phyloP scores from a whole-genome alignment of 2,113 vertebrate genomes.

The Rattus rattus region DNA sequence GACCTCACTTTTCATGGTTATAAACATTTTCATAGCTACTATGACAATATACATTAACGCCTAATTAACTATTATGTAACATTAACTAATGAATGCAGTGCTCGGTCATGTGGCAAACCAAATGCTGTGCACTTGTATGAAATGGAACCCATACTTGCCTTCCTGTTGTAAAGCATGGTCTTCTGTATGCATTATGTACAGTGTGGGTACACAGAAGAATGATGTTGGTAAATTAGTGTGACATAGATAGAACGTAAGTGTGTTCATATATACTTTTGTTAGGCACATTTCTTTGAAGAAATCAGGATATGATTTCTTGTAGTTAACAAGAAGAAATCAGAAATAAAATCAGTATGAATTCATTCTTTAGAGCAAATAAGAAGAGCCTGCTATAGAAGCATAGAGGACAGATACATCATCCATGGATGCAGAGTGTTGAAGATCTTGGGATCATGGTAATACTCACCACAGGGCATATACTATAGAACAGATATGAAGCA shows the following conservation, averaged over 20 bases:
- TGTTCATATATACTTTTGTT: background rate
- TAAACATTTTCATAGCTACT: background rate
- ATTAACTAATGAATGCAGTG: background rate
- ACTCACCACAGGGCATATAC: background rate
- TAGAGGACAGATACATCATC: background rate
- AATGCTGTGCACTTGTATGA: background rate
- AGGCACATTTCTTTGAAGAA: background rate
- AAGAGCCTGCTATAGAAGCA: background rate
- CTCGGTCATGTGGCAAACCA: background rate
- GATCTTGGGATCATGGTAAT: background rate
- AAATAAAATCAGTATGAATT: background rate
- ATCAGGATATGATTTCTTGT: background rate
- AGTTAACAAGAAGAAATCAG: background rate
- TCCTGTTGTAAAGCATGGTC: background rate
- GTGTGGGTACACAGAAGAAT: background rate
- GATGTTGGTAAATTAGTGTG: background rate
- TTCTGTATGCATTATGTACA: background rate
- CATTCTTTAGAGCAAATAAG: background rate
- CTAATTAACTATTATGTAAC: background rate
- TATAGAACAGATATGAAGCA: background rate
- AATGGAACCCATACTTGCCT: background rate
- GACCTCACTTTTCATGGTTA: background rate
- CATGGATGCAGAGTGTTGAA: background rate
- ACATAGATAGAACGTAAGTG: background rate
- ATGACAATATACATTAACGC: background rate